These are phyloP conservation scores for Drosophila bocki DNA, from an alignment of 1,140 invertebrate species.

Conservation along the genomic window DNA sequence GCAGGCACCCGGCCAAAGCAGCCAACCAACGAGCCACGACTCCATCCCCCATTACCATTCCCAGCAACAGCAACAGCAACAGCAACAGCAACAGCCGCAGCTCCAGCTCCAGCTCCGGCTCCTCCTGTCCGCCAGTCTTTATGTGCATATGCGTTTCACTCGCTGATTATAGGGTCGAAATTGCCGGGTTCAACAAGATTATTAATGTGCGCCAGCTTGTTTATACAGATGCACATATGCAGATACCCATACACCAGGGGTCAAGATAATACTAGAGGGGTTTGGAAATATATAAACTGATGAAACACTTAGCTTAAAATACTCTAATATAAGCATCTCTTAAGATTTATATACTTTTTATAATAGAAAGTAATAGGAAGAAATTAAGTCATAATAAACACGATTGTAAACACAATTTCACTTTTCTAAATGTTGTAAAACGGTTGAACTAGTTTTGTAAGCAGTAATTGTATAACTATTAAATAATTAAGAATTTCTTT, in stretches of 20 bases:
- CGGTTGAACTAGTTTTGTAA: background rate
- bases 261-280: slow-evolving; percentile 15
- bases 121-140: slow-evolving; percentile 57
- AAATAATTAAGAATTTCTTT: background rate
- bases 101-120: slow-evolving; percentile 18
- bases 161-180: slow-evolving; percentile 81
- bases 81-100: too few relatives aligned
- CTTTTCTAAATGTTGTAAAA: background rate
- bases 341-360: background rate
- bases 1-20: slow-evolving; percentile 40
- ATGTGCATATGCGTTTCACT: slow-evolving; percentile 82
- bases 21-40: slow-evolving; percentile 66
- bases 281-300: background rate
- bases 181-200: slow-evolving; percentile 82
- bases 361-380: background rate
- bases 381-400: background rate
- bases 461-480: background rate
- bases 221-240: slow-evolving; percentile 53
- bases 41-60: slow-evolving; percentile 15
- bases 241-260: slow-evolving; percentile 32
- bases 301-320: background rate
- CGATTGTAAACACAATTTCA: background rate
- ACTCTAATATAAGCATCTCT: too few relatives aligned
- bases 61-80: slow-evolving; percentile 9
- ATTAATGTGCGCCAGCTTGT: slow-evolving; percentile 78